Evolutionary conservation across 1,140 invertebrate species (phyloP).

Genomic region (Oppia nitens): DNA sequence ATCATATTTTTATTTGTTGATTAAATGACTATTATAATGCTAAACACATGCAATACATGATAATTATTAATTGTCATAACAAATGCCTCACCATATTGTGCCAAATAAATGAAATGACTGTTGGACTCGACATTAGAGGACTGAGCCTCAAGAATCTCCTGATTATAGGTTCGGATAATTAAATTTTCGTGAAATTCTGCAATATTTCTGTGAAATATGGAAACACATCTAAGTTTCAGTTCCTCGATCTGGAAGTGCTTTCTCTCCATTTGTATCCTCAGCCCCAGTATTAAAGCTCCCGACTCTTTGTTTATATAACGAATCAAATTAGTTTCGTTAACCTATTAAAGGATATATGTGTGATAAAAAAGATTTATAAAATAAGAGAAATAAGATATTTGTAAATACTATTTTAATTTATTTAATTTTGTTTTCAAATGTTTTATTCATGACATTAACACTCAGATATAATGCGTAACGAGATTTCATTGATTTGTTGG

Average conservation of each 20-base stretch:
- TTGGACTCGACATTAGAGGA: neutral
- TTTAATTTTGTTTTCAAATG: too few species aligned
- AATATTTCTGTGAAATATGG: neutral
- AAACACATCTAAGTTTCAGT: constrained; percentile 7
- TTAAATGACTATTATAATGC: too few species aligned
- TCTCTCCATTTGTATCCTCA: constrained; percentile 11
- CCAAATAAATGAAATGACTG: neutral
- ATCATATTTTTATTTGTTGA: too few species aligned
- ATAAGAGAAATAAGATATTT: too few species aligned
- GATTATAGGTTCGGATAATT: constrained; percentile 12
- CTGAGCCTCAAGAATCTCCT: neutral
- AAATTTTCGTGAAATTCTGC: constrained; percentile 5
- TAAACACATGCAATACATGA: too few species aligned
- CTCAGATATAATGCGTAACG: too few species aligned
- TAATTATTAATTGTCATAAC: too few species aligned
- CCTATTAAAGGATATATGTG: too few species aligned
- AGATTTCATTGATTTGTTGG: too few species aligned
- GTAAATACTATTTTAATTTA: too few species aligned
- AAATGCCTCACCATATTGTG: neutral
- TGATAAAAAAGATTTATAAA: too few species aligned
- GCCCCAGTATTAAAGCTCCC: neutral
- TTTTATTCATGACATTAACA: too few species aligned
- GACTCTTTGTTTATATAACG: neutral
- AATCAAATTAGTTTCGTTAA: constrained; percentile 4
- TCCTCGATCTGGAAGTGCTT: constrained; percentile 12